Evolutionary conservation across 2,113 vertebrate species (phyloP), one percentile per base, ranked within the genome.

Genomic region (Pelecanoides urinatrix): DNA sequence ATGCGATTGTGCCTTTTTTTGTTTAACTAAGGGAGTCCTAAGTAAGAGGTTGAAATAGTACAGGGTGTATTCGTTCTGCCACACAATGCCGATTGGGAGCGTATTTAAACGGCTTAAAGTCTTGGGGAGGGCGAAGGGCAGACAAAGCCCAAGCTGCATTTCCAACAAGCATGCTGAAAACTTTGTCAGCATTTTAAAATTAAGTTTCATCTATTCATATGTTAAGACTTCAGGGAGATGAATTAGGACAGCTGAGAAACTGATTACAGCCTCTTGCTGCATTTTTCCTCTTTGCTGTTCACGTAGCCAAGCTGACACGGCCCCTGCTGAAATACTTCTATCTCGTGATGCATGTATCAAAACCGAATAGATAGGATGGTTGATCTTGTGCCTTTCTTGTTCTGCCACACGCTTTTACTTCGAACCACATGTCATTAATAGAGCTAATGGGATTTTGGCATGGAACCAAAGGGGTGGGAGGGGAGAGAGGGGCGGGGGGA

Each of bases 401-500:
- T 93, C 95, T 93, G 93, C 95, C 95, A 94, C 95, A 95, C 56
- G 94, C 74, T 95, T 97, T 92, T 86, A 68, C 96, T 94, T 97
- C 76, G 30, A 96, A 96, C 90, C 95, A 97, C 91, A 97, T 95
- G 95, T 83, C 97, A 96, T 97, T 97, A 94, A 97, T 96, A 87
- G 70, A 97, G 95, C 96, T 98, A 98, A 98, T 98, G 96, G 97
- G 97, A 97, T 94, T 97, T 97, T 97, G 97, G 96, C 96, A 86
- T 71, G 91, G 83, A 88, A 93, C 90, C 73, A 94, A 96, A 93
- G 42, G 76, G 44, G 62, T 84, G 76, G 88, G 87, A 87, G 75
- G 73, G 74, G 49, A 66, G 45, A 26, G 29, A 19, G 12, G 30
- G 5, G 5, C 0, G 2, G 16, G 52, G 73, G 61, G 66, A 93